These are phyloP conservation scores for Lates calcarifer DNA, from an alignment of 2,113 vertebrate genomes.

Conservation along the genomic window DNA sequence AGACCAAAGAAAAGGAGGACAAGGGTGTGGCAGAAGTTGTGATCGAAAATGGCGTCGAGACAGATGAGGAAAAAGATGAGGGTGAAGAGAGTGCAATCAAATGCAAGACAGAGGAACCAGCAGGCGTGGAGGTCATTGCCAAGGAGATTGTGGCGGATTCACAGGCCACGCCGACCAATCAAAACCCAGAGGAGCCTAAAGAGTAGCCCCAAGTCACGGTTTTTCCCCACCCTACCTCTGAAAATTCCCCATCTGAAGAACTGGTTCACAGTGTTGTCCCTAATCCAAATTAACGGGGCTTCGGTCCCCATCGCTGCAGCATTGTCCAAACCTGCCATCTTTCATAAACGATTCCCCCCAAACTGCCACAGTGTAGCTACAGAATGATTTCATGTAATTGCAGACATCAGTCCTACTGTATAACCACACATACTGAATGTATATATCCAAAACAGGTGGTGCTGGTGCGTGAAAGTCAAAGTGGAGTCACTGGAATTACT, in stretches of 20 bases:
- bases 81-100: conserved; percentile 27
- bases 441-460: conserved; percentile 43
- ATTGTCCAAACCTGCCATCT: conserved; percentile 36
- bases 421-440: conserved; percentile 76
- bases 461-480: not conserved
- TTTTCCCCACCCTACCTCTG: conserved; percentile 51
- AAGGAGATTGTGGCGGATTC: conserved; percentile 51
- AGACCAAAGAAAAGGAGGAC: conserved; percentile 55
- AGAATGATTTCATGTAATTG: conserved; percentile 15
- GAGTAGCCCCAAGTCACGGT: conserved; percentile 50
- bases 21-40: conserved; percentile 35
- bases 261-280: conserved; percentile 40
- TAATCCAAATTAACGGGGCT: conserved; percentile 37
- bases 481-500: conserved; percentile 39
- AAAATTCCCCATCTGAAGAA: conserved; percentile 27
- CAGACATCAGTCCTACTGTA: conserved; percentile 42
- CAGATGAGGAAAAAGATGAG: conserved; percentile 58
- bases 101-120: conserved; percentile 45
- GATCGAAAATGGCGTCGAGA: conserved; percentile 69
- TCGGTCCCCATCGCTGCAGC: conserved; percentile 43
- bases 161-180: conserved; percentile 32
- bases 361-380: conserved; percentile 43
- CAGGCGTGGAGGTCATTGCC: conserved; percentile 28
- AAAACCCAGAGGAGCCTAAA: conserved; percentile 54
- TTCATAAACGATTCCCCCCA: not conserved